These are phyloP conservation scores for Pachypsylla venusta DNA, from an alignment of 1,140 invertebrate genomes.

Conservation along the genomic window DNA sequence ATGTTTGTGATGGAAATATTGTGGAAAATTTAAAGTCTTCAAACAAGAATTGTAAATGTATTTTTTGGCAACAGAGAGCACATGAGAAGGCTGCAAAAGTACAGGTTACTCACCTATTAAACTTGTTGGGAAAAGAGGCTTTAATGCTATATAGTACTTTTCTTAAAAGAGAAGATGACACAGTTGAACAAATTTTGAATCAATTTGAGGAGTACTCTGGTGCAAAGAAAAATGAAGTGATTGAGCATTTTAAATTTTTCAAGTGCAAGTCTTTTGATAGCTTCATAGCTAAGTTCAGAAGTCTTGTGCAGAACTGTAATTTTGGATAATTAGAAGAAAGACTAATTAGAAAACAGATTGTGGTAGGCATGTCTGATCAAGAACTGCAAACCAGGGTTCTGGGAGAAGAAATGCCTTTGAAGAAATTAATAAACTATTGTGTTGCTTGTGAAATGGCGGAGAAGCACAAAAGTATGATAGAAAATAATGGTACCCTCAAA, in stretches of 20 bases:
- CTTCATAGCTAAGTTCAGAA: background rate
- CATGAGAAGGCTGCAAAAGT: background rate
- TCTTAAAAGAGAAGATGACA: background rate
- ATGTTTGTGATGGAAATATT: background rate
- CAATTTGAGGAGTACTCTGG: background rate
- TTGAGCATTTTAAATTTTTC: background rate
- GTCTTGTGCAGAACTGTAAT: background rate
- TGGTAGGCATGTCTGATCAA: background rate
- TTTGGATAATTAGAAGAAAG: background rate
- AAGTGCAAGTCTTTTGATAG: background rate
- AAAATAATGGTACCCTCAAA: background rate
- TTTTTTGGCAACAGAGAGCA: background rate
- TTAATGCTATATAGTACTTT: background rate
- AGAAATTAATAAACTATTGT: background rate
- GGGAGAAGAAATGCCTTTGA: background rate
- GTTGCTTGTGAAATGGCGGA: background rate
- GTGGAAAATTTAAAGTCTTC: background rate
- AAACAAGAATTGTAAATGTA: background rate
- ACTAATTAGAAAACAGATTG: background rate
- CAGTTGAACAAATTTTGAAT: background rate
- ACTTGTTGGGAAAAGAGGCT: background rate
- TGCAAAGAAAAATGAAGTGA: background rate
- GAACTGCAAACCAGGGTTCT: background rate
- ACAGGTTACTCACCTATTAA: background rate
- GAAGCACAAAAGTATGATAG: background rate